Base-by-base conservation (phyloP, 2,797 vertebrate genomes). In the Novumbra hubbsi region DNA sequence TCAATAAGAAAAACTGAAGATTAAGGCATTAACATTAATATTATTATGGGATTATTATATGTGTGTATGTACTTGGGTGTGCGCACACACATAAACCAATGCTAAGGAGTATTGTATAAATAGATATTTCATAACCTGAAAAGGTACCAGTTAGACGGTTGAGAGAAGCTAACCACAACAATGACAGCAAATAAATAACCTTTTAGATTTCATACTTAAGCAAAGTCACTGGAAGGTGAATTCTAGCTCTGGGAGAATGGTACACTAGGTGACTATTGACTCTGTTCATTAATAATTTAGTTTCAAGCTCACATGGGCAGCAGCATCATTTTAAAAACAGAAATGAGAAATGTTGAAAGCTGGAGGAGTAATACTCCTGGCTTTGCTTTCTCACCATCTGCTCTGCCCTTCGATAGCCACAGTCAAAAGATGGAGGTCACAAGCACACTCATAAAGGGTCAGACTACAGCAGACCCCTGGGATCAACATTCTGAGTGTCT, bases 231-330 rank as follows among this genome's bases (percentile, higher is more conserved):
- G 89, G 84, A 94, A 93, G 91, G 94, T 92, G 91, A 92, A 86
- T 88, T 87, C 84, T 45, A 14, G 41, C 12, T 45, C 41, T 87
- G 73, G 80, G 81, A 91, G 90, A 93, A 91, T 87, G 82, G 88
- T 86, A 92, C 89, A 85, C 81, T 63, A 76, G 78, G 84, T 84
- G 89, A 87, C 91, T 90, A 90, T 88, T 88, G 90, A 90, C 90
- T 92, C 84, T 85, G 81, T 91, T 92, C 91, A 93, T 93, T 93
- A 93, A 91, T 94, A 92, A 94, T 94, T 92, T 90, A 92, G 91
- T 89, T 90, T 88, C 86, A 81, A 85, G 90, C 90, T 92, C 86
- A 86, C 88, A 92, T 88, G 88, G 89, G 89, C 87, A 86, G 88
- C 86, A 88, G 90, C 88, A 48, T 68, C 19, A 68, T 82, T 80